A percentile compares a stretch with the other conserved stretches of the same genome.
Conservation (phyloP, 35 echinoderm and acorn worm genomes). For the Lytechinus variegatus region DNA sequence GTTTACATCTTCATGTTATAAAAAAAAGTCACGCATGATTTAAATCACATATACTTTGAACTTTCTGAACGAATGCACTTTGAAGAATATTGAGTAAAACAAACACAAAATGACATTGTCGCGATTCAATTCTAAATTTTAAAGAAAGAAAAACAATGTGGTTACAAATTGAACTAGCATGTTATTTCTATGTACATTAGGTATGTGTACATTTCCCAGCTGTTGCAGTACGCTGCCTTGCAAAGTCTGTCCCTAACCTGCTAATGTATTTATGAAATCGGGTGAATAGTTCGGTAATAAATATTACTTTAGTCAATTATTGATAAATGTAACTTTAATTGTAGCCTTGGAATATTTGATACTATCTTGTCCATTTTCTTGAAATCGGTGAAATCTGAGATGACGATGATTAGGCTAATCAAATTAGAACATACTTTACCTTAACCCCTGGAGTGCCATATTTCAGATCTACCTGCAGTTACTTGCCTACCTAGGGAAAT, state of each 20-base stretch:
- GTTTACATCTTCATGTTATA: neutral
- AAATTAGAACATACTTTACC: neutral
- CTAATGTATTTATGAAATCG: neutral
- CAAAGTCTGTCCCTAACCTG: no score
- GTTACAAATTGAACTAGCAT: neutral
- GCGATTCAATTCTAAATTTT: neutral
- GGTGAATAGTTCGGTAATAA: neutral
- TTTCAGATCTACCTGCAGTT: neutral
- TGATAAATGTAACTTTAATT: neutral
- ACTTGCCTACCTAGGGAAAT: neutral
- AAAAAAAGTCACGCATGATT: neutral
- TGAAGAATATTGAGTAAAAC: neutral
- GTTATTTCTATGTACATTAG: neutral
- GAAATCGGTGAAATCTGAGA: neutral
- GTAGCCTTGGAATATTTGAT: neutral
- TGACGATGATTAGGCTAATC: neutral
- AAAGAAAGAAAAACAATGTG: neutral
- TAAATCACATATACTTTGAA: neutral
- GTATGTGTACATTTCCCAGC: no score
- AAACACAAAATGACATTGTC: neutral
- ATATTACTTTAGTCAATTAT: neutral
- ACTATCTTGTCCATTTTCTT: neutral
- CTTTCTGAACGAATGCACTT: slow-evolving; percentile 11
- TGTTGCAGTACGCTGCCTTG: no score
- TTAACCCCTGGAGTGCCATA: neutral